Evolutionary conservation across 2,797 vertebrate genomes (phyloP), one percentile per base, ranked within the genome.

Genomic region (Ptychobarbus kaznakovi): DNA sequence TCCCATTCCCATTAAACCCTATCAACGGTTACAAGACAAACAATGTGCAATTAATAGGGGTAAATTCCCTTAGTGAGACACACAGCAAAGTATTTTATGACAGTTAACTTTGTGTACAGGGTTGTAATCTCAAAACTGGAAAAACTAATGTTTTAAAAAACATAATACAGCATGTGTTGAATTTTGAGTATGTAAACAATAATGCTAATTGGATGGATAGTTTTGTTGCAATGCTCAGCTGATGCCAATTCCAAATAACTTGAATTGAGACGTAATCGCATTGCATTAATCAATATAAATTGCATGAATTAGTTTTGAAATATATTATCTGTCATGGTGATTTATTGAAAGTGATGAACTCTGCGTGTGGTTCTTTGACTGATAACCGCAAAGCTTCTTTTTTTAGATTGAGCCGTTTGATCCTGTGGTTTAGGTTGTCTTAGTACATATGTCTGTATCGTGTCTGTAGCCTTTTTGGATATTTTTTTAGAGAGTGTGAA

Each of bases 21-120:
- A 93, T 92, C 91, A 90, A 91, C 87, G 68, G 89, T 90, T 87
- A 90, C 82, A 51, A 91, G 93, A 94, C 89, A 92, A 94, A 94
- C 93, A 83, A 80, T 89, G 87, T 28, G 76, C 80, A 87, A 91
- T 93, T 92, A 94, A 86, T 91, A 82, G 25, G 89, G 85, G 87
- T 88, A 84, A 63, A 79, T 76, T 87, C 85, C 86, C 86, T 81
- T 91, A 89, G 92, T 92, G 88, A 89, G 89, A 87, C 88, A 88
- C 63, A 51, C 75, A 80, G 18, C 10, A 66, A 25, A 53, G 65
- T 51, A 1, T 79, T 65, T 61, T 46, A 58, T 58, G 32, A 40
- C 20, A 40, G 51, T 76, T 58, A 3, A 77, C 58, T 58, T 58
- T 40, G 74, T 2, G 1, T 7, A 56, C 35, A 58, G 20, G 51